Evolutionary conservation across 1,140 invertebrate species (phyloP).

Genomic region (Oscheius sp.): DNA sequence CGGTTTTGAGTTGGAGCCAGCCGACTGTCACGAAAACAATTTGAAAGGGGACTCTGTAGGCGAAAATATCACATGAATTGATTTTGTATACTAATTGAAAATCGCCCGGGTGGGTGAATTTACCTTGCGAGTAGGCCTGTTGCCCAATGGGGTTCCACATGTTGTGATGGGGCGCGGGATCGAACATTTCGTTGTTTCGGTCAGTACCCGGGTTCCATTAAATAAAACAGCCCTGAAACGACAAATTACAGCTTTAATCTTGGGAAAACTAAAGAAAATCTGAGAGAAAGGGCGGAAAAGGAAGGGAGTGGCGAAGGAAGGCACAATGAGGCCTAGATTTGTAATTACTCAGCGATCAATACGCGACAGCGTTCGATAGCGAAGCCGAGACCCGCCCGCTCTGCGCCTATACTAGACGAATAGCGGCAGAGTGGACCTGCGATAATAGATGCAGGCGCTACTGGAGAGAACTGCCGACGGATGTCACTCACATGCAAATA

Average conservation of each 20-base stretch:
- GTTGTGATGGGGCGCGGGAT: background rate
- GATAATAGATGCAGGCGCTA: no score
- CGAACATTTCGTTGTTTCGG: background rate
- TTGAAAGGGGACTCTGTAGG: no score
- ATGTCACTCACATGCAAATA: no score
- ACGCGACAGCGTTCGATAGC: slow-evolving; percentile 3
- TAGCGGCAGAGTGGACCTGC: no score
- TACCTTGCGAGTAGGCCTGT: background rate
- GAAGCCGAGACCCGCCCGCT: background rate
- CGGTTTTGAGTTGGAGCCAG: no score
- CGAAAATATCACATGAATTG: no score
- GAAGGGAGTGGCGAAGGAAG: background rate
- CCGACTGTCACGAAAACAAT: no score
- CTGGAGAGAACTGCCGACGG: no score
- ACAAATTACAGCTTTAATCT: no score
- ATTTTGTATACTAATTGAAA: no score
- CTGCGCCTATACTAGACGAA: background rate
- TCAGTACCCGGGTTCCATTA: background rate
- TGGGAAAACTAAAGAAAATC: slow-evolving; percentile 8
- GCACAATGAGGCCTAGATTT: slow-evolving; percentile 11
- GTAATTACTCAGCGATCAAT: slow-evolving; percentile 14
- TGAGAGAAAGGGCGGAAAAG: background rate
- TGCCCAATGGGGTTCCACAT: slow-evolving; percentile 2
- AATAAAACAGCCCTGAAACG: slow-evolving; percentile 3
- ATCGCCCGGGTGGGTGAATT: no score